Base-by-base conservation (phyloP, 1,140 invertebrate genomes). In the Wasmannia auropunctata region DNA sequence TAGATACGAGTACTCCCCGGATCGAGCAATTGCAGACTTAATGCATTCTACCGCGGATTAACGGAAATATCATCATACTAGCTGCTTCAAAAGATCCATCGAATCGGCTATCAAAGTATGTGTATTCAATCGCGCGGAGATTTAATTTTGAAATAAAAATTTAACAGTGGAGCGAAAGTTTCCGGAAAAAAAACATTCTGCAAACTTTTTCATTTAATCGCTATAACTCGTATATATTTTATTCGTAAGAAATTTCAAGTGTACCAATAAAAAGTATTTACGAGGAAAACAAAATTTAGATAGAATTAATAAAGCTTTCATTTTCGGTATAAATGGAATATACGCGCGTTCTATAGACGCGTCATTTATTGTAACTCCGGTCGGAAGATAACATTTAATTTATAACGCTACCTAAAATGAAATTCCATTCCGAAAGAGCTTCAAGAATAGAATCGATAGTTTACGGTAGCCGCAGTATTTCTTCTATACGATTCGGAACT, bases 11-110 rank as follows among this genome's bases (percentile, higher is more conserved):
- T 75, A 87, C 74, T 87, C 46, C n/a, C 74, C 49, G 56, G 63
- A 65, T 85, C 86, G 88, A 79, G 54, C 81, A 80, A 88, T 89
- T 60, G 34, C 86, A 46, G 75, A 83, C 54, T 85, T 87, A 87
- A 79, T 76, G 43, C 22, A 69, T 51, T 65, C 2, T 40, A 56
- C 60, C 70, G 25, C 49, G 40, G 74, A 86, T 88, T 89, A 86
- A 60, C 75, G 34, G 56, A 28, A 69, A 54, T 63, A 67, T n/a
- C 43, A 25, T 37, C 43, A 25, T 37, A 51, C n/a, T 19, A 46
- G 58, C 14, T 67, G 54, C 67, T 79, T 65, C 76, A 16, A 79
- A 67, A 79, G 58, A 0, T 22, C n/a, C n/a, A n/a, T 49, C 14
- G 40, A 3, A 34, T 46, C 19, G n/a, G 25, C 28, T 51, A 37